Evolutionary conservation across 2,797 vertebrate genomes (phyloP), one percentile per base, ranked within the genome.

Genomic region (Argyrosomus regius): DNA sequence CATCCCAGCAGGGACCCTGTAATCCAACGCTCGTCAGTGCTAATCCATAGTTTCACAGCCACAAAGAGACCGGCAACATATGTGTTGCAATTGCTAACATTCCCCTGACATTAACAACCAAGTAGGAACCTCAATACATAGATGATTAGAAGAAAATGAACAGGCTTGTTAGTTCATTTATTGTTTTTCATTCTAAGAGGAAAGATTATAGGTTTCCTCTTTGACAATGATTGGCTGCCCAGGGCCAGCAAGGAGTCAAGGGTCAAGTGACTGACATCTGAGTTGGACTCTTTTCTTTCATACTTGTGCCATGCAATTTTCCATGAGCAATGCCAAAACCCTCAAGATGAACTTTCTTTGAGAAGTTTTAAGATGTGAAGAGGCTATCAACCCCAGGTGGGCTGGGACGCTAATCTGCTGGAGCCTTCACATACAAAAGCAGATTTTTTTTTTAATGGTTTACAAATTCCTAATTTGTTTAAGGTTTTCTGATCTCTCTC

Each of bases 1-100:
- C 92, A 86, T 89, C 88, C 65, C 88, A 85, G 83, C 79, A 62
- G 90, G 91, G 75, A 84, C 72, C 82, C 91, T 92, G 91, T 93
- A 92, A 94, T 94, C 90, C 90, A 88, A 84, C 72, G 87, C 81
- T 93, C 39, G 60, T 89, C 87, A 83, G 76, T 72, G 82, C 78
- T 93, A 91, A 93, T 92, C 91, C 83, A 81, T 13, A 70, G 73
- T 46, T 89, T 78, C 84, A 66, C 64, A 76, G 63, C 58, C 72
- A 82, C 83, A 90, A 86, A 89, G 72, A 73, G 48, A 77, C 72
- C 60, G 64, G 60, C 75, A 75, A 67, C 84, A 81, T 69, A 67
- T 70, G 64, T 71, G 75, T 71, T 65, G 68, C 65, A 63, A 61
- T 63, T 61, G 58, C 56, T 69, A 65, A 73, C 66, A 74, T 75